Conservation (phyloP, 2,888 invertebrate genomes). For the Flabesymbios commensalis region DNA sequence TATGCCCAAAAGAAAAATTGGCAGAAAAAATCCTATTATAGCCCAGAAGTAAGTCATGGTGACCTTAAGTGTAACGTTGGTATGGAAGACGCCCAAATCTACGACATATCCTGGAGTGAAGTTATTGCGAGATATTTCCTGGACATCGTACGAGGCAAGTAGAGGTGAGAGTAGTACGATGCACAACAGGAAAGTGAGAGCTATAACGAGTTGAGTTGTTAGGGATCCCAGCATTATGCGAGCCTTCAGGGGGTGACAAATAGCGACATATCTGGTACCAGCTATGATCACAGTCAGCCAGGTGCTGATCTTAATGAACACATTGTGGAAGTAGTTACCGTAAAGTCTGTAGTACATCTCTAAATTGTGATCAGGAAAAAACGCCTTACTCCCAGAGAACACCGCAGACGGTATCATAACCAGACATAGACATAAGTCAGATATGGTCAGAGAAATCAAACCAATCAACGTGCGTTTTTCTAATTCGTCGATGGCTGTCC, state of each 20-base stretch:
- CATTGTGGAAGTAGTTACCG: background rate
- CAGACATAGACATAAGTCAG: background rate
- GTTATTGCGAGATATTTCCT: too few species aligned
- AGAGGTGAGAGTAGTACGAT: background rate
- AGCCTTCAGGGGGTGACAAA: background rate
- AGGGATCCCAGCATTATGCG: background rate
- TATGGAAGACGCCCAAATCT: background rate
- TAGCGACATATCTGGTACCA: background rate
- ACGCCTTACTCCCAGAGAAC: background rate
- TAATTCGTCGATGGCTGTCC: background rate
- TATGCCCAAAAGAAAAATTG: background rate
- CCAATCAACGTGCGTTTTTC: background rate
- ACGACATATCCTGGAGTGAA: background rate
- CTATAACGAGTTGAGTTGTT: background rate
- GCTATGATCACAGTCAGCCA: slow-evolving; percentile 1
- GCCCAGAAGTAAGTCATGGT: background rate
- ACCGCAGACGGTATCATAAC: background rate
- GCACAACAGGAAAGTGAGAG: background rate
- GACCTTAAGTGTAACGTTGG: background rate
- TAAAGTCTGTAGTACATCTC: background rate
- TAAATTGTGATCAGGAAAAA: background rate
- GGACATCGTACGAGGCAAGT: background rate
- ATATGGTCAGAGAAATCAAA: background rate
- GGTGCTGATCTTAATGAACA: background rate
- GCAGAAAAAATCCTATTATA: background rate